These are phyloP conservation scores for Tipula vernalis DNA, from an alignment of 2,888 invertebrate genomes.

Conservation along the genomic window DNA sequence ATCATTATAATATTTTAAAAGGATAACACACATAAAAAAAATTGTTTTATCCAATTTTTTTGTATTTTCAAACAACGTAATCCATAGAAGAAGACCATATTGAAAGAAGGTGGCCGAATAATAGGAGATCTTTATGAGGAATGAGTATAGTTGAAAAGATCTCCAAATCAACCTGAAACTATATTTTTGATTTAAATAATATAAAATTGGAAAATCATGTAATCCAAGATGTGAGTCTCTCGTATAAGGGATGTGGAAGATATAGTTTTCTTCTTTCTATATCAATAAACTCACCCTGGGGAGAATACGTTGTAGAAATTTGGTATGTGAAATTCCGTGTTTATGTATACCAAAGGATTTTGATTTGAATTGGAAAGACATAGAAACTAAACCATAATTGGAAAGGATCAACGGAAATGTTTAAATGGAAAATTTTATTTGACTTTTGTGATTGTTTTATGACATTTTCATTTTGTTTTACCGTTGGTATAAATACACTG, in stretches of 20 bases:
- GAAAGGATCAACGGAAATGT: background rate
- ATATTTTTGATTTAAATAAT: background rate
- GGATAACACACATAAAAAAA: background rate
- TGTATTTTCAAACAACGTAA: background rate
- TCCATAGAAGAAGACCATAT: background rate
- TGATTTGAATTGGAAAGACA: background rate
- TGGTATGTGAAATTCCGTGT: background rate
- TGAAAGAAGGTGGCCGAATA: background rate
- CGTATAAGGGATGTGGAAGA: background rate
- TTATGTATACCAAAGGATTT: background rate
- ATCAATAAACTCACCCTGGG: background rate
- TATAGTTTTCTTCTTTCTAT: background rate
- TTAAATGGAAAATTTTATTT: background rate
- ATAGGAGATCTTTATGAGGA: background rate
- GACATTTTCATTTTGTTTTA: background rate
- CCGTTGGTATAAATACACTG: too few species aligned
- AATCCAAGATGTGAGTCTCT: background rate
- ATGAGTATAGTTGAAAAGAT: background rate
- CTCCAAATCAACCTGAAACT: background rate
- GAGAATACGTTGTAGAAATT: background rate
- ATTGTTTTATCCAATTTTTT: background rate
- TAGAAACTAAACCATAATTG: background rate
- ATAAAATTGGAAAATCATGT: background rate
- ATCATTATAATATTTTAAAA: slow-evolving; percentile 4
- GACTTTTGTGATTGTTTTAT: background rate